Evolutionary conservation across 2,113 vertebrate species (phyloP).

Genomic region (Microtus oregoni): DNA sequence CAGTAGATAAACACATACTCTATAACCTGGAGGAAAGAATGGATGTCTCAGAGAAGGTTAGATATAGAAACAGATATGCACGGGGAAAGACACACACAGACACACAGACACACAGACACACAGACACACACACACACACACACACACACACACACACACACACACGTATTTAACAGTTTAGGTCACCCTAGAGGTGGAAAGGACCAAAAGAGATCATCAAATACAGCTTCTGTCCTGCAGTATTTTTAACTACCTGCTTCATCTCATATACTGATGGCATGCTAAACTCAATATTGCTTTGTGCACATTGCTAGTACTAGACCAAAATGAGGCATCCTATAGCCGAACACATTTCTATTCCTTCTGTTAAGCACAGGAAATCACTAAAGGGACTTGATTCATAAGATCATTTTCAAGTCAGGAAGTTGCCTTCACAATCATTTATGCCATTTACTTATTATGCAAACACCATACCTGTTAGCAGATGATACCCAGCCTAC

Average conservation of each 20-base stretch:
- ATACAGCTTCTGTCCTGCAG: neutral
- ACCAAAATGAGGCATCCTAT: neutral
- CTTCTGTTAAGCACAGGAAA: slow-evolving; percentile 35
- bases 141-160: too few species aligned
- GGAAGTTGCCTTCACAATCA: slow-evolving; percentile 9
- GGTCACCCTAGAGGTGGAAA: neutral
- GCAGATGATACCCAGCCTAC: neutral
- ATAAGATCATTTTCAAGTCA: slow-evolving; percentile 56
- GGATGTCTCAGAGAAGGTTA: neutral
- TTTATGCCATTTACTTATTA: slow-evolving; percentile 8
- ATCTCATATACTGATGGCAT: slow-evolving; percentile 3
- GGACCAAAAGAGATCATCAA: neutral
- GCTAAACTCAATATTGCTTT: slow-evolving; percentile 27
- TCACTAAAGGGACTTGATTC: neutral
- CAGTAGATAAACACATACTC: neutral
- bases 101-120: too few species aligned
- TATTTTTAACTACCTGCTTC: slow-evolving; percentile 38
- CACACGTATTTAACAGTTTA: neutral
- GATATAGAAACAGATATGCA: neutral
- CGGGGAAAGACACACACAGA: neutral
- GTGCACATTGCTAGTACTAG: neutral
- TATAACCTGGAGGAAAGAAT: neutral
- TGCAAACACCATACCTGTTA: neutral
- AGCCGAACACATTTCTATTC: slow-evolving; percentile 1
- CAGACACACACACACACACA: too few species aligned